Evolutionary conservation across 2,888 invertebrate genomes (phyloP).

Genomic region (Emmelina monodactyla): DNA sequence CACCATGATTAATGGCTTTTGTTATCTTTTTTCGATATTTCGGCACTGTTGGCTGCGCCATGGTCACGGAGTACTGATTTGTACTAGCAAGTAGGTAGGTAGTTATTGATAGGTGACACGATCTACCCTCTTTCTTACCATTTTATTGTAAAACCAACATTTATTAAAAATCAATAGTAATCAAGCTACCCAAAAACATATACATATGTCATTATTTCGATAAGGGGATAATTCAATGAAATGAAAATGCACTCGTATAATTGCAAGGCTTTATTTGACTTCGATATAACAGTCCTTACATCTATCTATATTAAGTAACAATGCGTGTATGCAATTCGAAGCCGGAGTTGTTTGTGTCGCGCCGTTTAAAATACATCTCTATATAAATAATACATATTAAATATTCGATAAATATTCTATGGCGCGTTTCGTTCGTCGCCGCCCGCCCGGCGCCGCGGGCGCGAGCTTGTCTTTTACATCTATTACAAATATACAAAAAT

Average conservation of each 20-base stretch:
- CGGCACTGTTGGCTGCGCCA: no score
- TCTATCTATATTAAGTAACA: slow-evolving; percentile 59
- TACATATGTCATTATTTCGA: no score
- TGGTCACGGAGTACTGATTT: no score
- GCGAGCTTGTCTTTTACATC: slow-evolving; percentile 21
- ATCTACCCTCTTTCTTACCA: no score
- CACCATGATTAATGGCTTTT: no score
- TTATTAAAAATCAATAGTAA: no score
- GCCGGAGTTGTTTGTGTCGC: slow-evolving; percentile 34
- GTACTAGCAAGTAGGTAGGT: no score
- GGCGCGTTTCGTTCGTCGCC: slow-evolving; percentile 19
- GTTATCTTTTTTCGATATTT: no score
- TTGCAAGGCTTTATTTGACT: slow-evolving; percentile 62
- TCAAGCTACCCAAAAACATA: no score
- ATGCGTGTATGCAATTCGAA: slow-evolving; percentile 48
- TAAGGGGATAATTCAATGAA: no score
- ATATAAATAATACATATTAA: slow-evolving; percentile 33
- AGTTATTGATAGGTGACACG: no score
- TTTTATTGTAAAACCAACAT: no score
- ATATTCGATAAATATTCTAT: slow-evolving; percentile 20
- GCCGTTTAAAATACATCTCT: slow-evolving; percentile 26
- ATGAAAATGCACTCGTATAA: slow-evolving; percentile 27
- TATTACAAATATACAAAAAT: slow-evolving; percentile 55
- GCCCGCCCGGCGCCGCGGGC: slow-evolving; percentile 21
- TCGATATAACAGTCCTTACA: slow-evolving; percentile 52